Percentiles rank a stretch among this genome's conserved stretches.
These are phyloP conservation scores for Nephrotoma flavescens DNA, from an alignment of 2,888 invertebrate species.

Conservation along the genomic window DNA sequence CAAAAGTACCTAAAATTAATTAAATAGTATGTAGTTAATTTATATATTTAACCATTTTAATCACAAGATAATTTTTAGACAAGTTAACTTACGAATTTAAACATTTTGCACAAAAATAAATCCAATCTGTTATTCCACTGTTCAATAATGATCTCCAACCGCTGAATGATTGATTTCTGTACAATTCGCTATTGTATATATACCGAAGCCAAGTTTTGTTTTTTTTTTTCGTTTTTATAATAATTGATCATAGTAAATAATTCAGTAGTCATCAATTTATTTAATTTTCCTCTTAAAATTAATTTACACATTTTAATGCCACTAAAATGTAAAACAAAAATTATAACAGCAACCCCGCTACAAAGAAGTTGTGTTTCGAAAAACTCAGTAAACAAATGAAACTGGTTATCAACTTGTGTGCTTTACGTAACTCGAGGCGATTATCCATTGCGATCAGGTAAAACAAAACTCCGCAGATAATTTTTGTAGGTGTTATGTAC, in stretches of 20 bases:
- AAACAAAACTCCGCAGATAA: not conserved
- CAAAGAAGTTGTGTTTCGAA: not conserved
- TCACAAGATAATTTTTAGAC: too few species aligned
- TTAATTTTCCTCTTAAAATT: not conserved
- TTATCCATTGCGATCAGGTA: not conserved
- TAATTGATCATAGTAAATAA: not conserved
- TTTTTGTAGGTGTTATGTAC: not conserved
- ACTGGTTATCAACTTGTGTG: not conserved
- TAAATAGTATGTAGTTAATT: not conserved
- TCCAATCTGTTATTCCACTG: not conserved
- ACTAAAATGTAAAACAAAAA: not conserved
- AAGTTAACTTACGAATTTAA: slow-evolving; percentile 3
- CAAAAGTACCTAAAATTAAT: not conserved
- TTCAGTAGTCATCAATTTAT: not conserved
- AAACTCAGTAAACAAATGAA: not conserved
- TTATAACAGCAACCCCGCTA: not conserved
- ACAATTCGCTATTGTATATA: not conserved
- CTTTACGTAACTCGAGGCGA: not conserved
- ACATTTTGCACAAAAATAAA: not conserved
- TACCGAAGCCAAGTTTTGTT: not conserved
- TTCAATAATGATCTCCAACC: not conserved
- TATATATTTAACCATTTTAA: not conserved
- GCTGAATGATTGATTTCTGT: not conserved
- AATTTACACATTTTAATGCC: not conserved
- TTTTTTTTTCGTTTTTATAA: not conserved